Percentiles rank a stretch among this genome's conserved stretches.
phyloP scores from a whole-genome alignment of 2,113 vertebrate species.

The Sus scrofa region DNA sequence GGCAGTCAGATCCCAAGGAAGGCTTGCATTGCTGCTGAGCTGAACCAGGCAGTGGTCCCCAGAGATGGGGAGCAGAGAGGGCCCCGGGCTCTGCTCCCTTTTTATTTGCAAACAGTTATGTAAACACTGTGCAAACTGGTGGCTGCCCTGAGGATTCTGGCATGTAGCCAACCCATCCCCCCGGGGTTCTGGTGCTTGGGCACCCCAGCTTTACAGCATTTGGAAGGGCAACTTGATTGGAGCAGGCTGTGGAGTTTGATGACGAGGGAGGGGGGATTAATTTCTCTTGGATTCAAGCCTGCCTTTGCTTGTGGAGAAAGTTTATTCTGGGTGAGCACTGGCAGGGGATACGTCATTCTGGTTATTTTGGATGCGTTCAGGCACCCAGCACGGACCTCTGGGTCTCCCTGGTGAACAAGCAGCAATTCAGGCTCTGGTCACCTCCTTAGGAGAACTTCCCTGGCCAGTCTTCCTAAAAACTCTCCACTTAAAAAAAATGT shows the following conservation, averaged over 20 bases:
- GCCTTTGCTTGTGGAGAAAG: conserved; percentile 21
- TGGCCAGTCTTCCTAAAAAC: not conserved
- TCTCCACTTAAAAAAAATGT: too few species aligned
- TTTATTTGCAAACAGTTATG: conserved; percentile 48
- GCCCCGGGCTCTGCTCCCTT: not conserved
- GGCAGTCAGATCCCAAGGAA: not conserved
- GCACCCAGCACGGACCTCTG: not conserved
- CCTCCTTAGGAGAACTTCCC: not conserved
- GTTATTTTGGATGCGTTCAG: not conserved
- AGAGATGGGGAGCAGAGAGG: not conserved
- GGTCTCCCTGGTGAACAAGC: not conserved
- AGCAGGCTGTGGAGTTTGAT: conserved; percentile 2
- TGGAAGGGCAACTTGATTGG: conserved; percentile 55
- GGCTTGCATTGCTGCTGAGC: not conserved
- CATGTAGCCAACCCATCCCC: not conserved
- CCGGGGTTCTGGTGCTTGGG: not conserved
- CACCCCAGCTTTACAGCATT: not conserved
- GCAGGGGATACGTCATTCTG: not conserved
- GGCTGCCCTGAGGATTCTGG: not conserved
- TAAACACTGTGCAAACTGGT: not conserved
- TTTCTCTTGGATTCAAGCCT: conserved; percentile 56
- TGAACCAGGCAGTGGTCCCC: not conserved
- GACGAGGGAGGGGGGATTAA: conserved; percentile 15
- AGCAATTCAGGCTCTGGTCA: not conserved
- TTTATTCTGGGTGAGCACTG: conserved; percentile 42